These are phyloP conservation scores for Lagocephalus sceleratus DNA, from an alignment of 2,797 vertebrate species.

Conservation along the genomic window DNA sequence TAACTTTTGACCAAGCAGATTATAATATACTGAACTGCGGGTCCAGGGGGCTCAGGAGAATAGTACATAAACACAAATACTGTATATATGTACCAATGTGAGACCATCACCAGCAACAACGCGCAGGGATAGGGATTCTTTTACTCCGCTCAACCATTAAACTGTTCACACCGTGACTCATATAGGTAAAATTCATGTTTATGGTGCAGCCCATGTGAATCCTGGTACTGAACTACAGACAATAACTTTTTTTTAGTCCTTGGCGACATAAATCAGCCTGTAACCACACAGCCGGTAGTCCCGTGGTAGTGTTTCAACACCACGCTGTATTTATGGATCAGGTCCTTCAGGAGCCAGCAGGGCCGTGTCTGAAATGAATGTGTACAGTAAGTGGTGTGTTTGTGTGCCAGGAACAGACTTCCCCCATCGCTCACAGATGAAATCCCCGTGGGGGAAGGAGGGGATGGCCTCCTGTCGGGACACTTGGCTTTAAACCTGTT, in stretches of 20 bases:
- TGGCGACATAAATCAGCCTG: constrained; percentile 41
- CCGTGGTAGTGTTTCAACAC: constrained; percentile 32
- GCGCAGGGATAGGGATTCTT: background rate
- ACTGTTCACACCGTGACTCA: constrained; percentile 5
- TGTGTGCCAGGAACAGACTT: constrained; percentile 46
- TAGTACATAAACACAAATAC: too few relatives aligned
- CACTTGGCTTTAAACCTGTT: constrained; percentile 15
- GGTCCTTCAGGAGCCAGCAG: constrained; percentile 52
- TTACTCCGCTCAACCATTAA: background rate
- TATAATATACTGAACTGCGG: background rate
- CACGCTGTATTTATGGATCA: constrained; percentile 38
- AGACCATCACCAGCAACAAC: background rate
- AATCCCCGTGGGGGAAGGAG: constrained; percentile 30
- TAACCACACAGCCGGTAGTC: constrained; percentile 46
- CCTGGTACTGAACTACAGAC: constrained; percentile 36
- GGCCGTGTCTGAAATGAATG: constrained; percentile 44
- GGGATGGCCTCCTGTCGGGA: constrained; percentile 8
- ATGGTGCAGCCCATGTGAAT: constrained; percentile 21
- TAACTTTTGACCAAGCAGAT: background rate
- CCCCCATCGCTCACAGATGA: constrained; percentile 36
- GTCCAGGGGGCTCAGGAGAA: background rate
- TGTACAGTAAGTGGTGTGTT: constrained; percentile 39
- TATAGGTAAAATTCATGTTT: constrained; percentile 29
- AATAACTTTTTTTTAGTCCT: constrained; percentile 50
- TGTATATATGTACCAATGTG: too few relatives aligned